Evolutionary conservation across 2,797 vertebrate species (phyloP), one percentile per base, ranked within the genome.

Genomic region (Clamator glandarius): DNA sequence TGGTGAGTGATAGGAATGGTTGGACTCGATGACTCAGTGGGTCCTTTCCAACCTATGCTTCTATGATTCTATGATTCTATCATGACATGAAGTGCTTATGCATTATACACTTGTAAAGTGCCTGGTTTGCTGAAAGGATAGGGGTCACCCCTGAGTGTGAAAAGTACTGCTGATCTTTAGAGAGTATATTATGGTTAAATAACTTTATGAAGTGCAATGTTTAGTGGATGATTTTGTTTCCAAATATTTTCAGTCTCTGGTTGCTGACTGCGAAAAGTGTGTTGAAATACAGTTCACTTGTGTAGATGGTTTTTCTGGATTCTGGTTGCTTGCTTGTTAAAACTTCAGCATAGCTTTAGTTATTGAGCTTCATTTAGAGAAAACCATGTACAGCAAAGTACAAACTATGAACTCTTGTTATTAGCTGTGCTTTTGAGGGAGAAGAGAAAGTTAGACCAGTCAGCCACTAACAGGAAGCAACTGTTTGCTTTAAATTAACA

Each of bases 281-380:
- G 29, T 42, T 58, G 64, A 93, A 94, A 94, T 18, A 79, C 77
- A 82, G 26, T 18, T 59, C 41, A 50, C 31, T 74, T 67, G 52
- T 54, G 52, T 28, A 50, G 86, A 74, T n/a, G 84, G 42, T 73
- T 93, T 93, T 70, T 85, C n/a, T 61, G 46, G 14, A 28, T 35
- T 90, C 86, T 82, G n/a, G 63, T 79, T 42, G 63, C 77, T 90
- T 68, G n/a, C 66, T 64, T 88, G 51, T 67, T 87, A 77, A 83
- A 92, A 77, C 11, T 39, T 94, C 62, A 78, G 67, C 54, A 36
- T 68, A 72, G 77, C 42, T 87, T 79, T 13, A 86, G 44, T 59
- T 82, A 78, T 85, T 69, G 48, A 66, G 23, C 73, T 81, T 69
- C 48, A 66, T 29, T 8, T 36, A 73, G 48, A 52, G 28, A 50